Evolutionary conservation across 2,113 vertebrate genomes (phyloP).

Genomic region (Maccullochella peelii): DNA sequence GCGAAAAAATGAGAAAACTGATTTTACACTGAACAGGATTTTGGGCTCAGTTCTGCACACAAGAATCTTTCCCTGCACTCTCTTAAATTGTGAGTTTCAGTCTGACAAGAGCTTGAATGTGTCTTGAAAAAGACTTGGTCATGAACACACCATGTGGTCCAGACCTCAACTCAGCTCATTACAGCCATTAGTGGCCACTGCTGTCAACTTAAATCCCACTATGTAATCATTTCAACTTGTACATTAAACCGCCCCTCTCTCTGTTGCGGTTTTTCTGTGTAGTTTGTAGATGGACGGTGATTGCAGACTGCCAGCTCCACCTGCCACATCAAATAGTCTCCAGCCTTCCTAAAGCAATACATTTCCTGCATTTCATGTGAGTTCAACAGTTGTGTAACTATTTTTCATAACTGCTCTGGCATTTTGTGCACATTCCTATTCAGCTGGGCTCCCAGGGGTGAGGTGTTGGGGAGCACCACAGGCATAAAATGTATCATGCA

Average conservation of each 20-base stretch:
- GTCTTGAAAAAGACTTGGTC: no score
- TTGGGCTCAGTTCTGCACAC: neutral
- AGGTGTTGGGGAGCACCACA: neutral
- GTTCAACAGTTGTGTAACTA: slow-evolving; percentile 42
- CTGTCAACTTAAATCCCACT: slow-evolving; percentile 15
- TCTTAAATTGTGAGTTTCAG: neutral
- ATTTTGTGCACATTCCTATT: slow-evolving; percentile 32
- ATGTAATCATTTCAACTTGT: neutral
- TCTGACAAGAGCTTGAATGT: neutral
- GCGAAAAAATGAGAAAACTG: slow-evolving; percentile 2
- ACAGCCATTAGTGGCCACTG: neutral
- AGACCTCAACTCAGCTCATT: slow-evolving; percentile 1
- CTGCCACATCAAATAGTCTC: slow-evolving; percentile 20
- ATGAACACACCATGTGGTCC: neutral
- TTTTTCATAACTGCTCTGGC: slow-evolving; percentile 38
- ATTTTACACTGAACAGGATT: slow-evolving; percentile 13
- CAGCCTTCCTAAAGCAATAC: slow-evolving; percentile 8
- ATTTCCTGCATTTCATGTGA: slow-evolving; percentile 11
- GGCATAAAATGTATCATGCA: slow-evolving; percentile 13
- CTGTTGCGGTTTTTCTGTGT: neutral
- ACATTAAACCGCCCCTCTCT: neutral
- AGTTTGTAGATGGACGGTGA: neutral
- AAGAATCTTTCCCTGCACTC: neutral
- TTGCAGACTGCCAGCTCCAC: slow-evolving; percentile 13
- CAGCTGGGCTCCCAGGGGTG: slow-evolving; percentile 1